Percentiles rank a stretch among this genome's conserved stretches.
Conservation (phyloP, 2,797 vertebrate species). For the Microtus obscurus region DNA sequence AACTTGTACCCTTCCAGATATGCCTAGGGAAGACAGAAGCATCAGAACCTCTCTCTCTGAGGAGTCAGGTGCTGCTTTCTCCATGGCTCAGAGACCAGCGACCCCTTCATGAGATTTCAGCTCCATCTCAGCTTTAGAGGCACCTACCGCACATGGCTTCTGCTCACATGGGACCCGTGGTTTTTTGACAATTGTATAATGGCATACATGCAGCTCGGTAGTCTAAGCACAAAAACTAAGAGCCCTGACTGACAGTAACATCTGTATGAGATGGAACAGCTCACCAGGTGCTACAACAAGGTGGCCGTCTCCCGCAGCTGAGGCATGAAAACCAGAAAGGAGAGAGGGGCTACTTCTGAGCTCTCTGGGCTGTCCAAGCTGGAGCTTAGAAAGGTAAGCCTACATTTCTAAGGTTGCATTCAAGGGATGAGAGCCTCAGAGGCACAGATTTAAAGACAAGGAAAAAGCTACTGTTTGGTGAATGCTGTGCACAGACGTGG, state of each 20-base stretch:
- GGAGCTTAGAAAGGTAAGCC: not conserved
- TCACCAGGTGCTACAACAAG: not conserved
- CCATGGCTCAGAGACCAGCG: not conserved
- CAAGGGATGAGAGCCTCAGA: not conserved
- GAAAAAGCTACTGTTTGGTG: not conserved
- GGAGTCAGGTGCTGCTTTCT: not conserved
- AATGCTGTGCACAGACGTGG: accelerated
- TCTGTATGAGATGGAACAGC: not conserved
- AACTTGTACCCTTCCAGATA: not conserved
- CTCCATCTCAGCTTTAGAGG: not conserved
- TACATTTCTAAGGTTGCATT: accelerated
- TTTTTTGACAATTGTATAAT: not conserved
- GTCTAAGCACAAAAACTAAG: not conserved
- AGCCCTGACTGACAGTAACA: not conserved
- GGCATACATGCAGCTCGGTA: not conserved
- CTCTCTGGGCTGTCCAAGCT: not conserved
- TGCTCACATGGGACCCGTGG: not conserved
- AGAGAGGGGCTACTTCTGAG: not conserved
- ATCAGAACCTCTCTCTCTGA: not conserved
- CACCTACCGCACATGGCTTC: not conserved
- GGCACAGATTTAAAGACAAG: not conserved
- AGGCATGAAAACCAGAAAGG: not conserved
- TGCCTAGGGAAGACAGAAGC: not conserved
- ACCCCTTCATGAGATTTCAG: not conserved
- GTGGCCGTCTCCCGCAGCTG: too few species aligned